A percentile compares a stretch with the other conserved stretches of the same genome.
Evolutionary conservation across 2,113 vertebrate genomes (phyloP).

Genomic region (Cichladusa arquata): DNA sequence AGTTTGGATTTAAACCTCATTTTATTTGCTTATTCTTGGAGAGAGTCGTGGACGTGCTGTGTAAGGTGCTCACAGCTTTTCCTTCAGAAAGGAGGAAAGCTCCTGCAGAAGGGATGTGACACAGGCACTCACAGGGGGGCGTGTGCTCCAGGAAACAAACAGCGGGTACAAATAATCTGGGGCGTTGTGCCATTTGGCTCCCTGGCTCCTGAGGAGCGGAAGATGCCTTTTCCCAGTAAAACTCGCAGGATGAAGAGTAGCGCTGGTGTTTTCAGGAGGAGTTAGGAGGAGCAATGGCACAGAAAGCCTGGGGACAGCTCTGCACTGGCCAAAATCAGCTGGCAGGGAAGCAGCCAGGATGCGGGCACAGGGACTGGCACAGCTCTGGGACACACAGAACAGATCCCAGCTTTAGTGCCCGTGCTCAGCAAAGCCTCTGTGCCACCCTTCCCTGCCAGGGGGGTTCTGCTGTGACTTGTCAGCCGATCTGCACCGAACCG

Average conservation of each 20-base stretch:
- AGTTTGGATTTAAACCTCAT: neutral
- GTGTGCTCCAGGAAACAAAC: neutral
- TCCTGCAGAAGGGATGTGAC: neutral
- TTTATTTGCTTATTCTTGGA: neutral
- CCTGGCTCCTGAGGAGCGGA: neutral
- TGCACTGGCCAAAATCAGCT: neutral
- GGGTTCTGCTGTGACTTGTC: neutral
- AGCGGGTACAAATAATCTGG: neutral
- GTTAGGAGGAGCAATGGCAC: neutral
- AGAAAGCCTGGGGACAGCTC: neutral
- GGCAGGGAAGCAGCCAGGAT: neutral
- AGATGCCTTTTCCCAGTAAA: neutral
- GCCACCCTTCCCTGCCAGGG: neutral
- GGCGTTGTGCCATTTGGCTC: neutral
- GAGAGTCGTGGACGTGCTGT: accelerated
- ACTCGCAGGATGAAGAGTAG: neutral
- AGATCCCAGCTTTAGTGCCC: neutral
- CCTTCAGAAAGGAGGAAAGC: neutral
- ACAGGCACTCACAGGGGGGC: neutral
- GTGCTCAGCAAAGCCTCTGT: neutral
- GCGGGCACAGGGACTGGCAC: neutral
- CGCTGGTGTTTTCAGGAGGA: neutral
- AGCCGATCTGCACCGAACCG: neutral
- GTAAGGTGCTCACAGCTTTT: neutral
- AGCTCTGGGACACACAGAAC: accelerated